phyloP scores from a whole-genome alignment of 1,140 invertebrate species.

The Zaprionus inermis region DNA sequence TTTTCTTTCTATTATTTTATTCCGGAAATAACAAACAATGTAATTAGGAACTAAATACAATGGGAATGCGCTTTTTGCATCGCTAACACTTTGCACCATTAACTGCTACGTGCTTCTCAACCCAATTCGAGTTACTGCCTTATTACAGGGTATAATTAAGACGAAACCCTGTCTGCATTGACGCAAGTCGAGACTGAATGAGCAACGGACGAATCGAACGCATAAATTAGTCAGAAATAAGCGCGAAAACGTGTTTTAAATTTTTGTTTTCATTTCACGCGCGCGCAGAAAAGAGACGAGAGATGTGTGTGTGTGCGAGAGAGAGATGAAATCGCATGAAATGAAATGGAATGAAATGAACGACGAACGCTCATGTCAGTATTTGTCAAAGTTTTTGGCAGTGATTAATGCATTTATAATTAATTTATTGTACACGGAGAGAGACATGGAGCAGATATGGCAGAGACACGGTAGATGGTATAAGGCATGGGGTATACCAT shows the following conservation, averaged over 20 bases:
- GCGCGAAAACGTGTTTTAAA: conserved; percentile 82
- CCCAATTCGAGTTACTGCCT: neutral
- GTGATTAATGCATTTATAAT: conserved; percentile 83
- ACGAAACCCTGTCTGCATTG: conserved; percentile 53
- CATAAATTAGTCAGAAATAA: conserved; percentile 80
- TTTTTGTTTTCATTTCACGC: conserved; percentile 77
- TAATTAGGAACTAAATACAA: neutral
- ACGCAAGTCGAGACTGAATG: conserved; percentile 52
- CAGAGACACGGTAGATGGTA: neutral
- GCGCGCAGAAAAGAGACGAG: conserved; percentile 27
- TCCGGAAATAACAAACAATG: neutral
- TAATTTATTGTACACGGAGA: conserved; percentile 76
- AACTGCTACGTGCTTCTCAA: neutral
- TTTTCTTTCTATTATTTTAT: neutral
- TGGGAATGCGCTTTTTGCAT: neutral
- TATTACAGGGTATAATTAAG: conserved; percentile 51
- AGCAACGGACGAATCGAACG: conserved; percentile 72
- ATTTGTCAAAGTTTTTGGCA: conserved; percentile 82
- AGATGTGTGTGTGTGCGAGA: conserved; percentile 2
- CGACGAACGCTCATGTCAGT: conserved; percentile 77
- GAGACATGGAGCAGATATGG: conserved; percentile 24
- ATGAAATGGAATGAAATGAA: conserved; percentile 46
- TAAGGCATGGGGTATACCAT: neutral
- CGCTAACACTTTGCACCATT: neutral
- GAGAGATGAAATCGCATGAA: conserved; percentile 32